Base-by-base conservation (phyloP, 2,888 invertebrate species). In the Tipula unca region DNA sequence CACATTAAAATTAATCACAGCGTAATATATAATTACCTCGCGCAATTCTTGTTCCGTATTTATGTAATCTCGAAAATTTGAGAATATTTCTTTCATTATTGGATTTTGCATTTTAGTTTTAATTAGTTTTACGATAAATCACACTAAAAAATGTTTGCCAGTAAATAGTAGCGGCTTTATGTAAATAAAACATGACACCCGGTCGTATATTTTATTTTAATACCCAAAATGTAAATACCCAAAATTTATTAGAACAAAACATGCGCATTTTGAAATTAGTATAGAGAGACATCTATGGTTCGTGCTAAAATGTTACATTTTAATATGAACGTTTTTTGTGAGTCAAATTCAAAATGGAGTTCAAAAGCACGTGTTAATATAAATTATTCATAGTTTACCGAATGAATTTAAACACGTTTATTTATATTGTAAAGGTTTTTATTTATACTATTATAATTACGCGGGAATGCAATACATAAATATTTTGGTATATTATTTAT, bases 41-140 rank as follows among this genome's bases (percentile, higher is more conserved):
- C 96, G 93, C 69, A 94, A 89, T 89, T 95, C 95, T 89, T 97
- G 96, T 88, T 97, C 97, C 14, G 92, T 91, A 88, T 95, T 95
- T 39, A 97, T 91, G 89, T 94, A 93, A 86, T 94, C 94, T 89
- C 97, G 96, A 89, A 96, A 97, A 29, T 94, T 93, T 85, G 93
- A 92, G 89, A 97, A 97, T 88, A 94, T 92, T 86, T 93, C 91
- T 86, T 92, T 91, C 87, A 93, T 91, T 84, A 93, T 90, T 86
- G 91, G 90, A 87, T 92, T 91, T 86, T 91, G 89, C 92, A 93
- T 92, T 87, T 88, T 90, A n/a, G n/a, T n/a, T 4, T 48, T 48
- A 17, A 48, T 3, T 48, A n/a, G 6, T 39, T 39, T 39, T 39
- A 39, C 0, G 39, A 48, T 10, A 69, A 69, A 8, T 69, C 20